These are phyloP conservation scores for Rhagonycha fulva DNA, from an alignment of 2,888 invertebrate species.

Conservation along the genomic window DNA sequence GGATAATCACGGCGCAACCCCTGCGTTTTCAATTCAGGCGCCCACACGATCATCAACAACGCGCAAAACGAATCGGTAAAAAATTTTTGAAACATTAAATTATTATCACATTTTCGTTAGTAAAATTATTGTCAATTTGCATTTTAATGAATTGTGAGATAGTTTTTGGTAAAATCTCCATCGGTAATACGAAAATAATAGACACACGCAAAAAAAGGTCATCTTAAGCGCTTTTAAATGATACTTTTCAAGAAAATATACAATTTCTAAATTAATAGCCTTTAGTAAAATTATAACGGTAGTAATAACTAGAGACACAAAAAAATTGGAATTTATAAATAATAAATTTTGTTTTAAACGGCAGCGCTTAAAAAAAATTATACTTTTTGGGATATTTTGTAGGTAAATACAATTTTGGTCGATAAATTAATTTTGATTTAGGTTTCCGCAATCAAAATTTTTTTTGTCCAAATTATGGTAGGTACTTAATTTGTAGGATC, in stretches of 20 bases:
- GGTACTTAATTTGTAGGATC: neutral
- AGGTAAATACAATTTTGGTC: neutral
- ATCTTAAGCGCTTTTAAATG: constrained; percentile 24
- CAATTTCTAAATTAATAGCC: constrained; percentile 22
- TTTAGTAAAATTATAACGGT: constrained; percentile 20
- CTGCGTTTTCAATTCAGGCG: neutral
- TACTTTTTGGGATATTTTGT: neutral
- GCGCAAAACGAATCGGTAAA: neutral
- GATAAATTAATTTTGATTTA: neutral
- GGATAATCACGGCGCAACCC: neutral
- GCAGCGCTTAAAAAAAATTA: constrained; percentile 4
- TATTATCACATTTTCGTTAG: neutral
- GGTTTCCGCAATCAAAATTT: neutral
- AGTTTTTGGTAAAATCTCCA: constrained; percentile 13
- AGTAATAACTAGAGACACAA: constrained; percentile 7
- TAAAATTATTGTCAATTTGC: neutral
- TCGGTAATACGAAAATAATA: constrained; percentile 24
- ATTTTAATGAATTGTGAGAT: neutral
- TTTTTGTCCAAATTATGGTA: neutral
- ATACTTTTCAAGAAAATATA: constrained; percentile 10
- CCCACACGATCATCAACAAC: neutral
- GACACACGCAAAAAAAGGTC: constrained; percentile 10
- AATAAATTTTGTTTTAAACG: constrained; percentile 17
- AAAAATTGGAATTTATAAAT: neutral
- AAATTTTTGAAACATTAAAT: neutral